A percentile compares a stretch with the other conserved stretches of the same genome.
Conservation (phyloP, 2,113 vertebrate genomes). For the Artemisiospiza belli region DNA sequence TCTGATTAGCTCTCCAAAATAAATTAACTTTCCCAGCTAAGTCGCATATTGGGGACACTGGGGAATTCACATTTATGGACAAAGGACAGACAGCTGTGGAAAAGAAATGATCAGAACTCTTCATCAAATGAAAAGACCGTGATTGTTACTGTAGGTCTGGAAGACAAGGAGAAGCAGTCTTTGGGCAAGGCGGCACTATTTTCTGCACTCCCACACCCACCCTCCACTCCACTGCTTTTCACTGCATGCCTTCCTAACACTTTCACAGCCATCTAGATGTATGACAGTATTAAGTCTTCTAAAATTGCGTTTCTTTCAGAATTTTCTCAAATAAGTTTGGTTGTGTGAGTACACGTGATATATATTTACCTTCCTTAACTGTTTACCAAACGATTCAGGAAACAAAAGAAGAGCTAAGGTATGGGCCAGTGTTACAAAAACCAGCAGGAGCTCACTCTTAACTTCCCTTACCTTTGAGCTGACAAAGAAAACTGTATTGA, state of each 20-base stretch:
- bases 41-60: neutral
- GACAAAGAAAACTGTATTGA: neutral
- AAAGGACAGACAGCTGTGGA: neutral
- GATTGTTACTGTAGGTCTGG: neutral
- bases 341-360: neutral
- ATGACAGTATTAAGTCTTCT: neutral
- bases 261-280: neutral
- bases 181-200: neutral
- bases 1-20: neutral
- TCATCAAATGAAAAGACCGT: neutral
- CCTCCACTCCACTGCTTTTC: accelerated
- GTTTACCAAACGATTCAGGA: neutral
- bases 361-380: neutral
- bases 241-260: neutral
- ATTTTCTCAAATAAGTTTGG: neutral
- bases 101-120: neutral
- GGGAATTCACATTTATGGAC: neutral
- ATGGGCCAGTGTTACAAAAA: accelerated
- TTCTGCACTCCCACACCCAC: neutral
- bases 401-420: neutral
- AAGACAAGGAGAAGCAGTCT: neutral
- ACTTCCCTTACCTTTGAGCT: neutral
- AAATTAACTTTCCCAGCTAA: neutral
- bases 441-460: neutral
- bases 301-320: neutral